Conservation (phyloP, 1,140 invertebrate genomes). For the Phymorhynchus buccinoides region DNA sequence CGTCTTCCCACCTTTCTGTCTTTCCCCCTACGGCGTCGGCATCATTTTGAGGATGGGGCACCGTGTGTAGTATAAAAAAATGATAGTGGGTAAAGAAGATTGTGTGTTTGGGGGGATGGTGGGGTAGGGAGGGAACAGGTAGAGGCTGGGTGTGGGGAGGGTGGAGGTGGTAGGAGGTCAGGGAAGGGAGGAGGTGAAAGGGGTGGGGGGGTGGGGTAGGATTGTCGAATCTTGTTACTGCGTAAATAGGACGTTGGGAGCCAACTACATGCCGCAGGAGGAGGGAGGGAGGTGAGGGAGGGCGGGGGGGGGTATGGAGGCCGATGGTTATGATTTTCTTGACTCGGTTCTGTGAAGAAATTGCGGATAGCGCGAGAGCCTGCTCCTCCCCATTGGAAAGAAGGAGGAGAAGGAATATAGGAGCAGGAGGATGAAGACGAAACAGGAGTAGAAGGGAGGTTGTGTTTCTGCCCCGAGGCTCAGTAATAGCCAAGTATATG, state of each 20-base stretch:
- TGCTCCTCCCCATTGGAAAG: no score
- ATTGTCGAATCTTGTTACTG: background rate
- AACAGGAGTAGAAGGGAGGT: background rate
- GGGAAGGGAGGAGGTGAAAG: no score
- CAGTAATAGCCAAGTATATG: background rate
- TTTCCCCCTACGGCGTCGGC: background rate
- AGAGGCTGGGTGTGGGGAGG: no score
- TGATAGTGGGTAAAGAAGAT: slow-evolving; percentile 8
- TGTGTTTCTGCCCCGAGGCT: background rate
- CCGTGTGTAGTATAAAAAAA: background rate
- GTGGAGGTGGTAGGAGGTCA: no score
- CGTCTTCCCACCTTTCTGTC: background rate
- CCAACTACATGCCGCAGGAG: background rate
- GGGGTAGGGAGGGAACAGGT: no score
- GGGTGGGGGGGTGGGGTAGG: background rate
- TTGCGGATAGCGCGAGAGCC: background rate
- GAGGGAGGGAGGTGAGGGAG: no score
- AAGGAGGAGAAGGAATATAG: no score
- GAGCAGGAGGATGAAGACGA: no score
- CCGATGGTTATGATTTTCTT: background rate
- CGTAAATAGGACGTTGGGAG: background rate
- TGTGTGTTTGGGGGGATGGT: no score
- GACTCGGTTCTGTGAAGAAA: background rate
- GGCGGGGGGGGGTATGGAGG: no score
- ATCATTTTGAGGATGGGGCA: background rate